Conservation (phyloP, 2,797 vertebrate species). For the Holocentrus rufus region DNA sequence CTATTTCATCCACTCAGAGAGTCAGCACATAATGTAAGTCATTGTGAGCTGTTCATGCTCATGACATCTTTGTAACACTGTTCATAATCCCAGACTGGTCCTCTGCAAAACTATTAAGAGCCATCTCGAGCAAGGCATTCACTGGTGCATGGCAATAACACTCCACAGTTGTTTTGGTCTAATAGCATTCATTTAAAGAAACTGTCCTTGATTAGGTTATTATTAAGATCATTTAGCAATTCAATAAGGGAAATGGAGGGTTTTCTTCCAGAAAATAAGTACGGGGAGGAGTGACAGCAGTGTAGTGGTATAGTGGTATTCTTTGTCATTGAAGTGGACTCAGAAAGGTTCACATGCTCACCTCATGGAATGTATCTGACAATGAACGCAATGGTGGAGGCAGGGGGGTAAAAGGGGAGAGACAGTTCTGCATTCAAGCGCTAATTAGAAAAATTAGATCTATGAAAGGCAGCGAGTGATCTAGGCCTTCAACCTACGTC, state of each 20-base stretch:
- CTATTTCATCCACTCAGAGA: background rate
- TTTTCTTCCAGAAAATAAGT: constrained; percentile 16
- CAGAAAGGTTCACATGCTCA: constrained; percentile 85
- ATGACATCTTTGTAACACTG: constrained; percentile 12
- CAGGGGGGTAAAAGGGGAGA: constrained; percentile 65
- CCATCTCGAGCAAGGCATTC: background rate
- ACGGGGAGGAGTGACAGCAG: constrained; percentile 32
- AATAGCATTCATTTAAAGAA: constrained; percentile 51
- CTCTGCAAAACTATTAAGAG: constrained; percentile 6
- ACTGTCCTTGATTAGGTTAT: constrained; percentile 85
- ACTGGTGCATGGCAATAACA: background rate
- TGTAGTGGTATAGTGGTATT: constrained; percentile 37
- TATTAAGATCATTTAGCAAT: constrained; percentile 79
- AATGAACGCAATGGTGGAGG: constrained; percentile 77
- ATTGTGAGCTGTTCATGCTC: background rate
- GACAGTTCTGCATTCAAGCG: constrained; percentile 87
- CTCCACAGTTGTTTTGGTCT: constrained; percentile 42
- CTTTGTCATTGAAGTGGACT: constrained; percentile 67
- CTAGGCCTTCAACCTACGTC: constrained; percentile 90
- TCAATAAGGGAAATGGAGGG: constrained; percentile 65
- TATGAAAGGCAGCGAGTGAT: constrained; percentile 91
- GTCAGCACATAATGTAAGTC: background rate
- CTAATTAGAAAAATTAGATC: constrained; percentile 99
- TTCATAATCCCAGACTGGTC: constrained; percentile 30
- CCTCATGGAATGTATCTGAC: constrained; percentile 81